A percentile compares a stretch with the other conserved stretches of the same genome.
Evolutionary conservation across 2,797 vertebrate species (phyloP).

Genomic region (Staurois parvus): DNA sequence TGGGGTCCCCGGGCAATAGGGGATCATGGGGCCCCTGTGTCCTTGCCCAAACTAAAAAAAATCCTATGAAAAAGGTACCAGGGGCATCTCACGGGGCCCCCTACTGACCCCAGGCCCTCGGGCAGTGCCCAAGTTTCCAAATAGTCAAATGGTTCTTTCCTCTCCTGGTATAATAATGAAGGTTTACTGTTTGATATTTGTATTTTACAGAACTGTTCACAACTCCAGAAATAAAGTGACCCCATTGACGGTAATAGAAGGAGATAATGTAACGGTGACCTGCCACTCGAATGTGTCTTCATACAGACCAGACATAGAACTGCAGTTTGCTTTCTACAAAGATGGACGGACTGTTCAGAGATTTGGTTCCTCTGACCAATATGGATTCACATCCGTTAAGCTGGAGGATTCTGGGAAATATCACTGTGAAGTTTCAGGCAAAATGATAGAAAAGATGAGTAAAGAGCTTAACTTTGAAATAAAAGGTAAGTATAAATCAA

Average conservation of each 20-base stretch:
- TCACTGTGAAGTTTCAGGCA: background rate
- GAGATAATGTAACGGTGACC: background rate
- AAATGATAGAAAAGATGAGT: background rate
- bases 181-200: background rate
- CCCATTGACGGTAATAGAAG: background rate
- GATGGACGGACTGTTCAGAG: background rate
- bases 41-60: too few species aligned
- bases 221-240: background rate
- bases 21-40: too few species aligned
- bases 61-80: too few species aligned
- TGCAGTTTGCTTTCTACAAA: slow-evolving; percentile 25
- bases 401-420: slow-evolving; percentile 18
- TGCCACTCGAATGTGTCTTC: background rate
- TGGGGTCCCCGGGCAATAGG: too few species aligned
- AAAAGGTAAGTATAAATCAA: background rate
- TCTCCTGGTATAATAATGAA: too few species aligned
- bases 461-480: background rate
- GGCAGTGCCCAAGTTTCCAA: too few species aligned
- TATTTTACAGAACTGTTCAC: slow-evolving; percentile 23
- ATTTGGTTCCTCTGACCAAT: background rate
- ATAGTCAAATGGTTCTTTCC: too few species aligned
- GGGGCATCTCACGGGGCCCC: too few species aligned
- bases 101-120: too few species aligned
- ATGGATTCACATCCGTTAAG: background rate
- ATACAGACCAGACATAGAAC: background rate